Evolutionary conservation across 2,113 vertebrate genomes (phyloP), one percentile per base, ranked within the genome.

Genomic region (Sclerurus mexicanus): DNA sequence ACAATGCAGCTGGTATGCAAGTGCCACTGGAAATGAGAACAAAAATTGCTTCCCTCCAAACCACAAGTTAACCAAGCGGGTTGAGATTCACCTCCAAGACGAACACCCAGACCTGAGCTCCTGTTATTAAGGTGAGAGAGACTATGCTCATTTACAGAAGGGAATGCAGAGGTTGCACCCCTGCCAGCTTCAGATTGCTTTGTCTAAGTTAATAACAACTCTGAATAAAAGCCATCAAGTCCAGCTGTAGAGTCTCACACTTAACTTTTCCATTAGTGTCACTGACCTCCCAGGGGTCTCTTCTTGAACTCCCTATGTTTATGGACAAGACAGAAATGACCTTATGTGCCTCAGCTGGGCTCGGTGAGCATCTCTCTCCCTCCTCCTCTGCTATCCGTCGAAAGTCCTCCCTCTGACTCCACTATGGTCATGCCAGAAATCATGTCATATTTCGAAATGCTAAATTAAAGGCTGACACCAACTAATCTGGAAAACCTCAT

Each of bases 241-340:
- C 85, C 94, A 92, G 83, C 93, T 95, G 46, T 24, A 95, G 82
- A 73, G 84, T 19, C 62, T 89, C 71, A 71, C 40, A 73, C 62
- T 74, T 60, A 68, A 72, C 84, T 88, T 77, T 44, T 91, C 87
- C 82, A 93, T 95, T 88, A 95, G 81, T 95, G 94, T 80, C 93
- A 62, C 64, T 74, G 77, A n/a, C 40, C 64, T 94, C 95, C 85
- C 83, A 47, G 53, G 95, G 80, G 95, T 77, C 42, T 93, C 66
- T 44, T 92, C 93, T 90, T 79, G 64, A 94, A 87, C 58, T 89
- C 96, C 87, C 24, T 94, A 59, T 91, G 86, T 96, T 92, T 89
- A 95, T 78, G 77, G 93, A 96, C 95, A 92, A 97, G 97, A 96
- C 96, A 97, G 80, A 98, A 98, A 97, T 96, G 93, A 95, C 88